A percentile compares a stretch with the other conserved stretches of the same genome.
Evolutionary conservation across 2,797 vertebrate genomes (phyloP).

Genomic region (Pempheris klunzingeri): DNA sequence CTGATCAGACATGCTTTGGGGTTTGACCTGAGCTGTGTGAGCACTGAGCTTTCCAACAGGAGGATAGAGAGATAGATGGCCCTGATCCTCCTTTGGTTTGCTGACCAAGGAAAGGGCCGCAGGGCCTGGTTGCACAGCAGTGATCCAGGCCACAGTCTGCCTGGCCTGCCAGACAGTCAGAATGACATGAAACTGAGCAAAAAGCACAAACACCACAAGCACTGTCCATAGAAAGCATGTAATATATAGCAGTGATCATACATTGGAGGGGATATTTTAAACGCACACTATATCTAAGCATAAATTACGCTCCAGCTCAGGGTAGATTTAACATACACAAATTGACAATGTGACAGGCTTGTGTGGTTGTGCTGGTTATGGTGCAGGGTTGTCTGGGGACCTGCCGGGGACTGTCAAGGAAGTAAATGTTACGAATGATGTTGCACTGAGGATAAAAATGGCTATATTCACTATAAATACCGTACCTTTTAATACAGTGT

Average conservation of each 20-base stretch:
- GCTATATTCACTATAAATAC: neutral
- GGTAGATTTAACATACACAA: constrained; percentile 50
- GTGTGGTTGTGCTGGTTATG: constrained; percentile 47
- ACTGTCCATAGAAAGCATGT: constrained; percentile 44
- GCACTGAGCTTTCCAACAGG: constrained; percentile 52
- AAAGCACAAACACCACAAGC: constrained; percentile 47
- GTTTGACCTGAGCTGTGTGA: constrained; percentile 69
- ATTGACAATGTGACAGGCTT: constrained; percentile 55
- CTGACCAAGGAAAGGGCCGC: constrained; percentile 65
- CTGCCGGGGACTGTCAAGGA: constrained; percentile 15
- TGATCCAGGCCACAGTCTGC: constrained; percentile 73
- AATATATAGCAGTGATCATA: constrained; percentile 29
- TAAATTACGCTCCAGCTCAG: constrained; percentile 51
- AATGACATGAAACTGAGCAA: constrained; percentile 56
- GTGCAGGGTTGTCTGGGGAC: constrained; percentile 40
- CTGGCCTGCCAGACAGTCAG: constrained; percentile 49
- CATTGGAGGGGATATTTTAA: constrained; percentile 51
- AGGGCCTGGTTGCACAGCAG: constrained; percentile 55
- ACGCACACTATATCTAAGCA: constrained; percentile 49
- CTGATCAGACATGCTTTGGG: constrained; percentile 74
- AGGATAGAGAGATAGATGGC: constrained; percentile 58
- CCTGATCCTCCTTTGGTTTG: constrained; percentile 69
- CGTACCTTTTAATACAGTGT: neutral
- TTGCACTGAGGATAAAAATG: constrained; percentile 3
- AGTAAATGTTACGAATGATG: constrained; percentile 15